Base-by-base conservation (phyloP, 2,113 vertebrate species). In the Bombycilla garrulus region DNA sequence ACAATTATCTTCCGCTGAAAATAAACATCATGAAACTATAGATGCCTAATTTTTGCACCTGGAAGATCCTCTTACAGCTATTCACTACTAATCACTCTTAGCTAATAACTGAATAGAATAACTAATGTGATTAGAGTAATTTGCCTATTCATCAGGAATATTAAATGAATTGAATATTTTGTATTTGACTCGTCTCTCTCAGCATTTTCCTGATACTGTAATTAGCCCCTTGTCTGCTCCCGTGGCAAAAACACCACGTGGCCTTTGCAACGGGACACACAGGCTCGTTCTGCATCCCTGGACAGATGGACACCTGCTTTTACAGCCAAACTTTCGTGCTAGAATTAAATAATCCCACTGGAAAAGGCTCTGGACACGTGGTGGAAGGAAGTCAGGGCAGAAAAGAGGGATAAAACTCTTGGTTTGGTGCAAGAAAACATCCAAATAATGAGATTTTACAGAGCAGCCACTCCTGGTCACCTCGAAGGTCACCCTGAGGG, bases 61-160 rank as follows among this genome's bases (percentile, higher is more conserved):
- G 95, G 96, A 98, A 97, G 97, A 97, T 95, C 92, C 92, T 97
- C 92, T 97, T 96, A 87, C 92, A 96, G 96, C 92, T 97, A 98
- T 98, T 98, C 97, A 97, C 95, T 92, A 83, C 96, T 97, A 98
- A 98, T 98, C 97, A 97, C 93, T 98, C 96, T 97, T 91, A 96
- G 96, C 97, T 98, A 98, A 98, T 97, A 98, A 97, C 97, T 97
- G 97, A 98, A 97, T 97, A 97, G 98, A 98, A 98, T 97, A 98
- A 97, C 97, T 98, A 98, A 98, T 98, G 97, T 97, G 95, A 98
- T 98, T 97, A 98, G 94, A 97, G 96, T 96, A 97, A 98, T 97
- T 98, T 97, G 96, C 97, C 95, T 96, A 95, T 97, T 97, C 96
- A 97, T 97, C 96, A 82, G 96, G 98, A 97, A 97, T 98, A 98